Base-by-base conservation (phyloP, 2,113 vertebrate genomes). In the Podocnemis expansa region DNA sequence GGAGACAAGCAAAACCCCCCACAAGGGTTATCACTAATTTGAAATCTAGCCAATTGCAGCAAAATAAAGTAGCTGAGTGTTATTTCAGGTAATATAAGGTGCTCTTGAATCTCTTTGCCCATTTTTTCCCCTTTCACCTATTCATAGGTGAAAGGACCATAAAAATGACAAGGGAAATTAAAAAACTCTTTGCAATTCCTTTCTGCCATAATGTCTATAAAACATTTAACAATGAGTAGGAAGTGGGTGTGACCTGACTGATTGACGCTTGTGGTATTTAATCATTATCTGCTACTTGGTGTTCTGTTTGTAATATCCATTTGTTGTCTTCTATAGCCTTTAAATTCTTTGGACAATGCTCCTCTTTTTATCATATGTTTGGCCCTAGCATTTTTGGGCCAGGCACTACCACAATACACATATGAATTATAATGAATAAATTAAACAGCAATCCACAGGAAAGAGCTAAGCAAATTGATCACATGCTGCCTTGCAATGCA, bases 231-330 rank as follows among this genome's bases (percentile, higher is more conserved):
- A 51, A 38, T 55, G 79, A 19, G 58, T 67, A n/a, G 34, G 60
- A 67, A 92, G 49, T 25, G 78, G 49, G 73, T 89, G 27, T 89
- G 27, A 58, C 67, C 2, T 60, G 45, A 56, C 22, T 73, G 91
- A 88, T 1, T 73, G 91, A 88, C 1, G 2, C 5, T 80, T 93
- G 89, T 78, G 41, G 56, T 8, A 16, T 52, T 52, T 49, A 60
- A 29, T 51, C 60, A 17, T 31, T 82, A 31, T 29, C 73, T 76
- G 58, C 47, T 78, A 87, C 78, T n/a, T 87, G 1, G 3, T 83
- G 78, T 85, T 89, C 56, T 89, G 63, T 90, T 95, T 78, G 43
- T 87, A 75, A 25, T 60, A 91, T 67, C 49, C 83, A 67, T 34
- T 80, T 94, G 63, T 91, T 93, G 54, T 85, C 85, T 75, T 76